Base-by-base conservation (phyloP, 1,140 invertebrate species). In the Euura saliciscinereae region DNA sequence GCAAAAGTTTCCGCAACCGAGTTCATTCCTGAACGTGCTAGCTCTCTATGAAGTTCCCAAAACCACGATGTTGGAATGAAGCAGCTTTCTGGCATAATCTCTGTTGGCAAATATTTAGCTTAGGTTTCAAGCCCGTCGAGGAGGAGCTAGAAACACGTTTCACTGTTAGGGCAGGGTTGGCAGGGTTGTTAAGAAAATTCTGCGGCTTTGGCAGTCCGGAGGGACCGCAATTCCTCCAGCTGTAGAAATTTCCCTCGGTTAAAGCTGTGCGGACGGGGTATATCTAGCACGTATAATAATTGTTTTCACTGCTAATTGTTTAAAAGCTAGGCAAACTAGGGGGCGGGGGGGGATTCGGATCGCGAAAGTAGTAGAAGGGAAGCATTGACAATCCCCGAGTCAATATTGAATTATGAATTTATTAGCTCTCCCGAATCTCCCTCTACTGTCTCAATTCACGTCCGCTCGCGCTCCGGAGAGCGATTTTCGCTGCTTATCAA, bases 341-440 rank as follows among this genome's bases (percentile, higher is more conserved):
- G 46, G 28, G 65, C 64, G 45, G n/a, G 67, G 65, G 43, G 51
- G 51, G 13, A 59, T 59, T n/a, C 73, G 43, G 73, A 43, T 71
- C 51, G 51, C 51, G 13, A 59, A 59, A 59, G 51, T 59, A 59
- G 6, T 59, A 6, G 44, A 75, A 74, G 70, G 43, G 71, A 74
- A 65, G 77, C 28, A 28, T 28, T 28, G 80, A 83, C 81, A 80
- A 80, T 82, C 79, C 78, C 69, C 73, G 78, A 81, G 81, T 84
- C 81, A 84, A 83, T 84, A 84, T 83, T 84, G 83, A 84, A 82
- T 81, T 81, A 84, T 83, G 81, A 83, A 84, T 84, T 84, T 83
- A 84, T 84, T 81, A 76, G 77, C 74, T 74, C 66, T 11, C 51
- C 10, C 51, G 51, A 8, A 59, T 8, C 8, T 59, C 13, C 51